Evolutionary conservation across 2,113 vertebrate genomes (phyloP).

Genomic region (Rattus rattus): DNA sequence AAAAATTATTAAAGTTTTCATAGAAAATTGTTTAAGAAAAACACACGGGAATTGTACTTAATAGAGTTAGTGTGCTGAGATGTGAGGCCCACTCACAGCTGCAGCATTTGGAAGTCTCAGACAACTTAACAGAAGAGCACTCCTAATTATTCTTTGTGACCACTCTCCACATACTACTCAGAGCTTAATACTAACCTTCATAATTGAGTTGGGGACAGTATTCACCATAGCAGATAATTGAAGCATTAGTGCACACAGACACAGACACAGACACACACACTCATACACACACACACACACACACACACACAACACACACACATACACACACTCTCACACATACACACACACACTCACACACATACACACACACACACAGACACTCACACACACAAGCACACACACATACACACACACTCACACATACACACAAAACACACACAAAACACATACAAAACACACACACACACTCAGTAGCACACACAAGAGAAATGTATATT

Average conservation of each 20-base stretch:
- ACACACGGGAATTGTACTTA: neutral
- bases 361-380: neutral
- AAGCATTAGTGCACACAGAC: neutral
- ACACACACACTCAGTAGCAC: neutral
- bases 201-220: neutral
- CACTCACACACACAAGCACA: too few species aligned
- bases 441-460: too few species aligned
- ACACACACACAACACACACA: too few species aligned
- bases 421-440: too few species aligned
- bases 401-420: too few species aligned
- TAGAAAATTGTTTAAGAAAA: conserved; percentile 2
- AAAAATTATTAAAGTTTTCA: neutral
- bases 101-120: neutral
- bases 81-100: too few species aligned
- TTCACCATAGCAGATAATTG: neutral
- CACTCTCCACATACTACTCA: neutral
- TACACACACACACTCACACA: neutral
- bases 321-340: too few species aligned
- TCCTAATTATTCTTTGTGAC: neutral
- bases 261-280: neutral
- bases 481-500: neutral
- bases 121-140: neutral
- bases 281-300: too few species aligned
- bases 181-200: conserved; percentile 46
- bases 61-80: neutral